These are phyloP conservation scores for Cairina moschata DNA, from an alignment of 2,113 vertebrate genomes.

Conservation along the genomic window DNA sequence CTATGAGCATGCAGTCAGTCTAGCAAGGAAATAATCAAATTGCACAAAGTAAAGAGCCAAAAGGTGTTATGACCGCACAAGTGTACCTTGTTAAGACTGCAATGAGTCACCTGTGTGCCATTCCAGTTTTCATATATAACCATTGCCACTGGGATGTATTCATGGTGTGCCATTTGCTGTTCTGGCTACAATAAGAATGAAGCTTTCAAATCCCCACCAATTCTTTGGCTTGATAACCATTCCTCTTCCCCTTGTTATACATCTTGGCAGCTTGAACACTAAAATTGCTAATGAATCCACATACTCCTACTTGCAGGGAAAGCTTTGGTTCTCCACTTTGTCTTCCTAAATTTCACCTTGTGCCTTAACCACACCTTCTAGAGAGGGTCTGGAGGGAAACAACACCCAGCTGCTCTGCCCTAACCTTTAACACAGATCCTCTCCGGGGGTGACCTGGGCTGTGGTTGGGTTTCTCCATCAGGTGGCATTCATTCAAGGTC, in stretches of 20 bases:
- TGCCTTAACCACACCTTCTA: neutral
- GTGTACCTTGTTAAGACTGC: constrained; percentile 47
- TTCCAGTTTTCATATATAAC: constrained; percentile 53
- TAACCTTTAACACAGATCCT: neutral
- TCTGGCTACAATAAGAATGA: constrained; percentile 48
- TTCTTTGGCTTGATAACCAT: constrained; percentile 25
- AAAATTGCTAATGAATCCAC: constrained; percentile 36
- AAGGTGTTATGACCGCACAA: constrained; percentile 51
- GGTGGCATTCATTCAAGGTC: neutral
- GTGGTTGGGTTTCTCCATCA: constrained; percentile 2
- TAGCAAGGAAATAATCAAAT: neutral
- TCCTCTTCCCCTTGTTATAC: constrained; percentile 26
- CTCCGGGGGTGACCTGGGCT: neutral
- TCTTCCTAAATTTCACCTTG: neutral
- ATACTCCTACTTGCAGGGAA: neutral
- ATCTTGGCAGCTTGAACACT: constrained; percentile 21
- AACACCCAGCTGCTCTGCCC: neutral
- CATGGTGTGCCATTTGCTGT: constrained; percentile 65
- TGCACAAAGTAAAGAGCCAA: constrained; percentile 35
- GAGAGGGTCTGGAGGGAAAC: neutral
- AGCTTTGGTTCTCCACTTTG: neutral
- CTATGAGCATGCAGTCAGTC: neutral
- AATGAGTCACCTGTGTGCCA: constrained; percentile 51
- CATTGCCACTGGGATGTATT: constrained; percentile 48
- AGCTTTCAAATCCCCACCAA: constrained; percentile 18